Base-by-base conservation (phyloP, 2,113 vertebrate genomes). In the Hippocampus zosterae region DNA sequence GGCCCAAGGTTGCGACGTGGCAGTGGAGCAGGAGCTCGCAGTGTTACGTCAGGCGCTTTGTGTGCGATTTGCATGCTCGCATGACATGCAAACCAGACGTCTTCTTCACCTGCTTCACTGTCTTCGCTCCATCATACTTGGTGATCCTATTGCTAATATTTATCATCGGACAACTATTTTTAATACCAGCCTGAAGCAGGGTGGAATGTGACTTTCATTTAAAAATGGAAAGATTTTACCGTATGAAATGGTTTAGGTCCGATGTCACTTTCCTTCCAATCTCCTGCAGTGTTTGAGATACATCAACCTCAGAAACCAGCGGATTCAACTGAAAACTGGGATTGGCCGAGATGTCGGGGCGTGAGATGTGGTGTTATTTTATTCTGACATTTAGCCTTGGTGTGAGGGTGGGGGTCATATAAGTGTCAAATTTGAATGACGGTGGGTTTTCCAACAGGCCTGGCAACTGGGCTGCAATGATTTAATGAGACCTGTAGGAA, bases 401-500 rank as follows among this genome's bases (percentile, higher is more conserved):
- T 13, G 8, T 10, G 55, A 8, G 57, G 41, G 44, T 61, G 57
- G 3, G 2, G 23, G 52, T 60, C 10, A 67, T 74, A 23, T 71
- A 81, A 72, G 77, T 81, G 82, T 87, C 83, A 69, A 11, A 56
- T 55, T 52, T 65, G 75, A 84, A 68, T 69, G 84, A 63, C 80
- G 29, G 71, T 68, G 75, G n/a, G 72, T 71, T 71, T 73, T 68
- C 67, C 40, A 1, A 78, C 71, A 13, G 29, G 75, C 76, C 78
- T 42, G 74, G 81, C 83, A 87, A 88, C 83, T 81, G 82, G 74
- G 86, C 88, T 82, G 69, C 70, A 76, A 84, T 86, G 86, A 83
- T 87, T 90, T 88, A 90, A 90, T 87, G 86, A 89, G 81, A 87
- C 85, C 86, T 79, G 78, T 75, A 86, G 89, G 87, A 80, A 78